Evolutionary conservation across 1,140 invertebrate genomes (phyloP).

Genomic region (Thaumatotibia leucotreta): DNA sequence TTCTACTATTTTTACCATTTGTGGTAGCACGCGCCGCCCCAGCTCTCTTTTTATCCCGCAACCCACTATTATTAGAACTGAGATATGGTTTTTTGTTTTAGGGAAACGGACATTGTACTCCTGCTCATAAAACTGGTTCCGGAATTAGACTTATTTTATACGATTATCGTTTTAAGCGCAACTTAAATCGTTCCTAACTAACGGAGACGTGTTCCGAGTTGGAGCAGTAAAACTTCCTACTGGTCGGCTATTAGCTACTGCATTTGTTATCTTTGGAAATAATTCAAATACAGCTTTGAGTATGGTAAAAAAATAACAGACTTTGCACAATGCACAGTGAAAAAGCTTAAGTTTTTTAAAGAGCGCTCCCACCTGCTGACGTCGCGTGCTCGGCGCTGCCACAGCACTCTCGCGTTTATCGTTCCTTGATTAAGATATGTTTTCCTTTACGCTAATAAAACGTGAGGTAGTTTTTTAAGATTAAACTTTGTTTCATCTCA

Average conservation of each 20-base stretch:
- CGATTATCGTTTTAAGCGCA: not conserved
- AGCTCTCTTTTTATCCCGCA: slow-evolving; percentile 51
- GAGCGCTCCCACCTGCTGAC: slow-evolving; percentile 66
- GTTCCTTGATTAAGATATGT: slow-evolving; percentile 16
- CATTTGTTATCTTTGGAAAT: slow-evolving; percentile 25
- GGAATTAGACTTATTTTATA: slow-evolving; percentile 11
- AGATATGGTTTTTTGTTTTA: slow-evolving; percentile 31
- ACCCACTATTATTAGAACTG: slow-evolving; percentile 49
- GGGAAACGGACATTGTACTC: slow-evolving; percentile 19
- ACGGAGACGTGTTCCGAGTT: not conserved
- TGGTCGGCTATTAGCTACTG: not conserved
- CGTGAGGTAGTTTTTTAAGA: slow-evolving; percentile 15
- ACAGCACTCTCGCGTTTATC: slow-evolving; percentile 25
- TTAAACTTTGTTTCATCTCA: slow-evolving; percentile 47
- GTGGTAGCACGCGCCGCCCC: slow-evolving; percentile 55
- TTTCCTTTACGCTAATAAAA: not conserved
- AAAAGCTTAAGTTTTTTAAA: slow-evolving; percentile 72
- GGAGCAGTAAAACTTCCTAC: not conserved
- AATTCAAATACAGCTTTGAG: slow-evolving; percentile 33
- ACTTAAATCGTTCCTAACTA: not conserved
- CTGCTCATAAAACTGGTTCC: slow-evolving; percentile 8
- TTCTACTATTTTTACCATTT: slow-evolving; percentile 70
- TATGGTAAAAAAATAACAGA: slow-evolving; percentile 46
- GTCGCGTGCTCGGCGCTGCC: slow-evolving; percentile 55
- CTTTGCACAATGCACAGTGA: slow-evolving; percentile 54